Evolutionary conservation across 2,113 vertebrate species (phyloP), one percentile per base, ranked within the genome.

Genomic region (Cochlearius cochlearius): DNA sequence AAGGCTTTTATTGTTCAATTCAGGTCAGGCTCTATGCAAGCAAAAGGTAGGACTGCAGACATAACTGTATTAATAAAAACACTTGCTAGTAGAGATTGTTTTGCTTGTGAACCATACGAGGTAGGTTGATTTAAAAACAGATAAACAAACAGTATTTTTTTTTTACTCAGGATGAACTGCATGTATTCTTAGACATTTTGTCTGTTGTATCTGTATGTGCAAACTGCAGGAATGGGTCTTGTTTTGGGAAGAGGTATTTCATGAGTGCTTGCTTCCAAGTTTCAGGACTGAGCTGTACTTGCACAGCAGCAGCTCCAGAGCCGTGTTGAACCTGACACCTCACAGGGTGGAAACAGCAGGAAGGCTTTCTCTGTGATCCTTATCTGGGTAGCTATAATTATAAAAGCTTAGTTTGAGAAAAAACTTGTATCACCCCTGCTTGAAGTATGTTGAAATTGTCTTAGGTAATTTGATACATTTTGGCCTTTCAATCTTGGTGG

Each of bases 1-100:
- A 91, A 89, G 38, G 83, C 75, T 92, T 84, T 91, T 87, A 71
- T 81, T 94, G 45, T 95, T 93, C 52, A 67, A 34, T 58, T 36
- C 38, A 49, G 71, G 73, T 45, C 83, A 73, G 50, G 29, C 45
- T 83, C 39, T 89, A 4, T 49, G 76, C 66, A 77, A 89, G 76
- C 30, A 86, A 47, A 47, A 85, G 87, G 73, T 74, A 93, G 74
- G 68, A 45, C 83, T 81, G 68, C 80, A 96, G 89, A 63, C 89
- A 58, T 47, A 85, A 81, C 66, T 75, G 39, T 55, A 75, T 11
- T 78, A 89, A 78, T 49, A 78, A 69, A 83, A 82, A 3, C 32
- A 22, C 60, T 95, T 81, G 73, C 80, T 78, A 8, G 47, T 26
- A 64, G 67, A 64, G 89, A 50, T 72, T 75, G 77, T 85, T 96